Evolutionary conservation across 2,888 invertebrate genomes (phyloP), one percentile per base, ranked within the genome.

Genomic region (Auanema freiburgensis): DNA sequence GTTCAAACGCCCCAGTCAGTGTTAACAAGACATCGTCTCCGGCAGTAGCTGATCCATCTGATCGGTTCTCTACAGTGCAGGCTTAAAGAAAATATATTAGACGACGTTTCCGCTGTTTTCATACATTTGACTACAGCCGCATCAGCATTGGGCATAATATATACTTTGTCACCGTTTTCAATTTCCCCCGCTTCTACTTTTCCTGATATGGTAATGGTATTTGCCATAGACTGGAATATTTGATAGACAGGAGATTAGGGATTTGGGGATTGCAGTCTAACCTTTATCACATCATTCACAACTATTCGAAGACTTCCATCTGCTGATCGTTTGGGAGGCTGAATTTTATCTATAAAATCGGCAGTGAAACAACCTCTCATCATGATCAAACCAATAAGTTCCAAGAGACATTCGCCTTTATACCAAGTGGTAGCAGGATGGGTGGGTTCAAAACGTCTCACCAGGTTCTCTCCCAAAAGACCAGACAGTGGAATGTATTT

Each of bases 401-500:
- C 90, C 33, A 95, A 84, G 21, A 97, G 87, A 70, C 90, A 90
- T 0, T 91, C 90, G 1, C 95, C 97, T 43, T 86, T 88, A 84
- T 96, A 98, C 90, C 90, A 89, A 2, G 79, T 61, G 12, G 80
- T 90, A 88, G 94, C 79, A n/a, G 77, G 71, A 40, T 74, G 78
- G 0, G 79, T 77, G 87, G 88, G 72, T 44, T 87, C 16, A 3
- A 69, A 54, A 41, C 57, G 33, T 46, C 65, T 53, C 11, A 89
- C 88, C 60, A 95, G 87, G 87, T 99, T 99, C 84, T 93, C 92
- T 11, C 98, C 98, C 1, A 90, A 91, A n/a, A 98, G 86, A 2
- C 98, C 98, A 72, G 94, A 94, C 83, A 95, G 94, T 2, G 98
- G 97, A 16, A 97, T 91, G 85, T 90, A 97, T 1, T 89, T 89